phyloP scores from a whole-genome alignment of 2,888 invertebrate genomes.

The Drosophila aldrichi region DNA sequence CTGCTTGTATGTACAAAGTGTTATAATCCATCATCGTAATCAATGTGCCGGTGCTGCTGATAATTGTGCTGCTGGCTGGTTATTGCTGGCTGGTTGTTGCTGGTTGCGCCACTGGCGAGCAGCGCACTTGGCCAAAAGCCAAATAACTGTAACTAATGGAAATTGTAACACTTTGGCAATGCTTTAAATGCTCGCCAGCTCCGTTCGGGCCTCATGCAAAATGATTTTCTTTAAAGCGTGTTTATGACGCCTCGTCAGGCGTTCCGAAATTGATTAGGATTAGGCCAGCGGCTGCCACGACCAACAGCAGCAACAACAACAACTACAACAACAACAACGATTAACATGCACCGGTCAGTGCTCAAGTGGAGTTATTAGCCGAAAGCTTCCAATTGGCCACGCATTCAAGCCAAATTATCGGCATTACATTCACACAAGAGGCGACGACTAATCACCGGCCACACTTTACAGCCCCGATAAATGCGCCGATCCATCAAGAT shows the following conservation, averaged over 20 bases:
- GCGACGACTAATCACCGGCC: conserved; percentile 58
- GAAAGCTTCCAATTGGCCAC: conserved; percentile 61
- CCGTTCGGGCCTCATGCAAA: conserved; percentile 44
- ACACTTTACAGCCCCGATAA: conserved; percentile 41
- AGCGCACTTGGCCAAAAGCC: conserved; percentile 61
- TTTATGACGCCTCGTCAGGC: conserved; percentile 80
- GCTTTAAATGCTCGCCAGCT: conserved; percentile 58
- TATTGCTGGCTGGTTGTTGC: conserved; percentile 6
- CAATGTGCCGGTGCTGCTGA: conserved; percentile 68
- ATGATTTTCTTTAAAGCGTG: conserved; percentile 71
- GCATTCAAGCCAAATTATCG: conserved; percentile 77
- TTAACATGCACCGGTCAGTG: conserved; percentile 46
- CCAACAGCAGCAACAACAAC: conserved; percentile 12
- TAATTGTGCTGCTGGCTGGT: conserved; percentile 60
- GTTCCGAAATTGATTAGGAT: conserved; percentile 78
- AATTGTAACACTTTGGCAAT: conserved; percentile 80
- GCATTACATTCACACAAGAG: conserved; percentile 65
- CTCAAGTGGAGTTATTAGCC: conserved; percentile 55
- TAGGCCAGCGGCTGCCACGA: conserved; percentile 56
- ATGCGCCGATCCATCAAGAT: conserved; percentile 72
- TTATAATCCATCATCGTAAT: conserved; percentile 80
- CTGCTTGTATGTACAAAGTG: conserved; percentile 61
- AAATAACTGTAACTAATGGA: conserved; percentile 81
- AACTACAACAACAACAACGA: conserved; percentile 28
- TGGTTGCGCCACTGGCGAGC: conserved; percentile 68